Conservation (phyloP, 2,797 vertebrate species). For the Schizothorax lantsangensis region DNA sequence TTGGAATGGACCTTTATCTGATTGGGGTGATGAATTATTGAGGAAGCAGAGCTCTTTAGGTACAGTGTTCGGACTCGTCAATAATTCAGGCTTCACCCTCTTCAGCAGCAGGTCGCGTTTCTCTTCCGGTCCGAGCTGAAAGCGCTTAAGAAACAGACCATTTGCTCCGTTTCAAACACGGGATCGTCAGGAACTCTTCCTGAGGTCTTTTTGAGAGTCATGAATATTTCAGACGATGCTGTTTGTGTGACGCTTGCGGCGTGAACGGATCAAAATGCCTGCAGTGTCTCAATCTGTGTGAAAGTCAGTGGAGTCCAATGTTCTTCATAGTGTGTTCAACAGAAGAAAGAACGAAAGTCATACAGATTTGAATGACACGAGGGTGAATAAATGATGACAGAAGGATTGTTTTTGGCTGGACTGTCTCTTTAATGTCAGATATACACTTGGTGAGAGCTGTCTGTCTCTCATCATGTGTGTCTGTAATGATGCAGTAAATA, state of each 20-base stretch:
- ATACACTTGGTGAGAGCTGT: not conserved
- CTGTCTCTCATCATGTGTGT: not conserved
- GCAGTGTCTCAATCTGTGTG: not conserved
- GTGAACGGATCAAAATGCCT: not conserved
- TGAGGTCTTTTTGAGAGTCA: not conserved
- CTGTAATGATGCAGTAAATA: constrained; percentile 8
- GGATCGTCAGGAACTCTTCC: constrained; percentile 9
- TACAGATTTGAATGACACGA: not conserved
- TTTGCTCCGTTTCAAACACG: not conserved
- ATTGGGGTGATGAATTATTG: constrained; percentile 13
- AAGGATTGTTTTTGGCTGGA: not conserved
- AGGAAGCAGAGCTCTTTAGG: constrained; percentile 4
- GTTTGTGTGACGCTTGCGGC: not conserved
- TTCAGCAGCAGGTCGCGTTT: not conserved
- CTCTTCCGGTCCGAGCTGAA: not conserved
- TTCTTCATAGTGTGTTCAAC: not conserved
- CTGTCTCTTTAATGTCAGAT: not conserved
- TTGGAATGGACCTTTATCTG: not conserved
- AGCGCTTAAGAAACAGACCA: not conserved
- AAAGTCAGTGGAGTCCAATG: not conserved
- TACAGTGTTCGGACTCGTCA: not conserved
- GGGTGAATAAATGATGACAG: not conserved
- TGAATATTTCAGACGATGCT: not conserved
- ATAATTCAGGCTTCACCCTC: constrained; percentile 22
- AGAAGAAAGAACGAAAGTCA: not conserved